Evolutionary conservation across 2,888 invertebrate genomes (phyloP).

Genomic region (Panopea generosa): DNA sequence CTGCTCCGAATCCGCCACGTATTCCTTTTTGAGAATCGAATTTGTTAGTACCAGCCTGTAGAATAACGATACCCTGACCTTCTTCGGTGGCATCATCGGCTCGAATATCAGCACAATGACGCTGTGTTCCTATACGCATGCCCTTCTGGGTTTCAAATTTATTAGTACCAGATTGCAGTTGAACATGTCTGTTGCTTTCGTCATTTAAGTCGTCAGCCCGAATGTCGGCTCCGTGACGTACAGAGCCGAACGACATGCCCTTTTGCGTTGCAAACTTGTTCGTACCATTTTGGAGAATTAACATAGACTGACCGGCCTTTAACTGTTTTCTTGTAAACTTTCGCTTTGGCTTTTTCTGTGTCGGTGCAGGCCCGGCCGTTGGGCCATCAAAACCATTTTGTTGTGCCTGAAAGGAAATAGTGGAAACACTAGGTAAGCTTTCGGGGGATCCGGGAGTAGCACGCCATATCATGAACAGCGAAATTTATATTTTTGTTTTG

Average conservation of each 20-base stretch:
- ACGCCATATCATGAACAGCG: no score
- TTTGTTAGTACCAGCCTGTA: slow-evolving; percentile 78
- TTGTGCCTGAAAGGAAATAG: slow-evolving; percentile 72
- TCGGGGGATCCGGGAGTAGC: no score
- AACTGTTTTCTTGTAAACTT: slow-evolving; percentile 80
- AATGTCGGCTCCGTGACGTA: slow-evolving; percentile 81
- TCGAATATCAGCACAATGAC: slow-evolving; percentile 78
- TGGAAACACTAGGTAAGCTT: no score
- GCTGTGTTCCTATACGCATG: slow-evolving; percentile 76
- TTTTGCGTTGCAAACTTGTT: slow-evolving; percentile 82
- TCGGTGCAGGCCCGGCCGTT: slow-evolving; percentile 79
- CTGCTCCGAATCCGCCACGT: slow-evolving; percentile 77
- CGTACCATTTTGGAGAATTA: slow-evolving; percentile 79
- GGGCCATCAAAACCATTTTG: slow-evolving; percentile 79
- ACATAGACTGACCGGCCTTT: slow-evolving; percentile 68
- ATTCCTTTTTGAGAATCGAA: slow-evolving; percentile 78
- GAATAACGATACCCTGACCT: slow-evolving; percentile 74
- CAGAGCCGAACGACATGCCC: slow-evolving; percentile 82
- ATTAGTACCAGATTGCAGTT: slow-evolving; percentile 83
- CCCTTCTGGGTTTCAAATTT: slow-evolving; percentile 83
- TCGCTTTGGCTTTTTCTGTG: slow-evolving; percentile 71
- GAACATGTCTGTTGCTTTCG: slow-evolving; percentile 76
- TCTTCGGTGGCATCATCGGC: slow-evolving; percentile 71
- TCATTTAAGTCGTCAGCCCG: slow-evolving; percentile 80
- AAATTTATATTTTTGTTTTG: no score